phyloP scores from a whole-genome alignment of 2,888 invertebrate genomes.

The Leuctra nigra region DNA sequence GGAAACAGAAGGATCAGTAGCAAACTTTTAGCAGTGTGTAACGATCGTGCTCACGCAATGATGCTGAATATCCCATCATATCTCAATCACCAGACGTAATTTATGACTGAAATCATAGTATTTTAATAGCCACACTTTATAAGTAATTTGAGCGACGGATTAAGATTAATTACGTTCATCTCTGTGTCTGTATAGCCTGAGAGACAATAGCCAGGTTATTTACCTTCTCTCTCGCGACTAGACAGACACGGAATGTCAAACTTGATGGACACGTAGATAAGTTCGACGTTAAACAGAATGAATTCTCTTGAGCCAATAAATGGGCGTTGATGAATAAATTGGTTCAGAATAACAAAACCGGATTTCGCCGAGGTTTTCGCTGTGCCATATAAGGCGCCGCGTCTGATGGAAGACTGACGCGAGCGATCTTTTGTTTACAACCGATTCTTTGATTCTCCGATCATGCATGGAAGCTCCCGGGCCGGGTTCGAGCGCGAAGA shows the following conservation, averaged over 20 bases:
- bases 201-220: neutral
- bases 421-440: slow-evolving; percentile 6
- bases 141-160: slow-evolving; percentile 1
- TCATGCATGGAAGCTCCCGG: neutral
- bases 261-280: slow-evolving; percentile 1
- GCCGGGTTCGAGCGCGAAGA: too few relatives aligned
- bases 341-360: slow-evolving; percentile 1
- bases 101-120: slow-evolving; percentile 6
- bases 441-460: slow-evolving; percentile 2
- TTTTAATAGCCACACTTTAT: slow-evolving; percentile 5
- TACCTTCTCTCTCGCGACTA: neutral
- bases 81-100: slow-evolving; percentile 12
- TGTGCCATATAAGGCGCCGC: slow-evolving; percentile 10
- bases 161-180: neutral
- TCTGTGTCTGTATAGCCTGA: neutral
- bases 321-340: slow-evolving; percentile 17
- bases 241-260: neutral
- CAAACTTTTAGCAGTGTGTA: too few relatives aligned
- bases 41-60: too few relatives aligned
- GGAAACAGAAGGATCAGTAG: too few relatives aligned
- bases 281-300: neutral
- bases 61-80: slow-evolving; percentile 8
- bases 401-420: neutral
- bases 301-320: slow-evolving; percentile 13
- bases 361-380: neutral